These are phyloP conservation scores for Perca schrenkii DNA, from an alignment of 2,113 vertebrate genomes.

Conservation along the genomic window DNA sequence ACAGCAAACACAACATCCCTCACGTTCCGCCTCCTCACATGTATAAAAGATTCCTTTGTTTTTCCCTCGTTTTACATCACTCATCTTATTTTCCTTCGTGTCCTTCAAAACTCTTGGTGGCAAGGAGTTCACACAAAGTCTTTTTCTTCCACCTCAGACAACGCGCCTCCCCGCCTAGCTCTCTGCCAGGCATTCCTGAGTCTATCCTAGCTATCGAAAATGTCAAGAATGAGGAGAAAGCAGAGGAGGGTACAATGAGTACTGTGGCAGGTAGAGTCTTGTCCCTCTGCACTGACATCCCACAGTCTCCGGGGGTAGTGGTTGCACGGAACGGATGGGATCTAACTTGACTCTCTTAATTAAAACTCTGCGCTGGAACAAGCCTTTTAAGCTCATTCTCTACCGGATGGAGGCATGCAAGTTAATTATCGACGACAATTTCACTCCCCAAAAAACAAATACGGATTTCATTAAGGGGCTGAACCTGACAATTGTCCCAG, in stretches of 20 bases:
- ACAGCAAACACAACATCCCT: conserved; percentile 66
- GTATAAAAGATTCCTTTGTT: conserved; percentile 42
- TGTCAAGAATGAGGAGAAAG: conserved; percentile 82
- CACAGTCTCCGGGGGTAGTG: conserved; percentile 58
- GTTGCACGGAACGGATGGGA: conserved; percentile 61
- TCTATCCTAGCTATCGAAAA: conserved; percentile 83
- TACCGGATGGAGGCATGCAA: conserved; percentile 55
- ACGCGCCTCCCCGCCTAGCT: conserved; percentile 72
- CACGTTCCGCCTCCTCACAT: conserved; percentile 65
- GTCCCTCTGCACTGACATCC: conserved; percentile 74
- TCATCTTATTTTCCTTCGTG: conserved; percentile 52
- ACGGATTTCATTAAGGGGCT: conserved; percentile 16
- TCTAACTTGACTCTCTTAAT: conserved; percentile 71
- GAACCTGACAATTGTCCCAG: conserved; percentile 18
- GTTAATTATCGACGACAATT: conserved; percentile 47
- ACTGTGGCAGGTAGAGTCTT: conserved; percentile 84
- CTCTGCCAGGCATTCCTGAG: conserved; percentile 83
- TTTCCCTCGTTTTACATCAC: conserved; percentile 43
- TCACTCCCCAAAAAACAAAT: conserved; percentile 36
- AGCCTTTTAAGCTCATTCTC: conserved; percentile 57
- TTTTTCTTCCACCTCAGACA: conserved; percentile 77
- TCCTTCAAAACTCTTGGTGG: conserved; percentile 54
- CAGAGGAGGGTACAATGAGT: conserved; percentile 77
- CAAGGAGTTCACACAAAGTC: conserved; percentile 69
- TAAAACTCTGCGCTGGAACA: conserved; percentile 64